phyloP scores from a whole-genome alignment of 2,113 vertebrate genomes.

The Dasyurus viverrinus region DNA sequence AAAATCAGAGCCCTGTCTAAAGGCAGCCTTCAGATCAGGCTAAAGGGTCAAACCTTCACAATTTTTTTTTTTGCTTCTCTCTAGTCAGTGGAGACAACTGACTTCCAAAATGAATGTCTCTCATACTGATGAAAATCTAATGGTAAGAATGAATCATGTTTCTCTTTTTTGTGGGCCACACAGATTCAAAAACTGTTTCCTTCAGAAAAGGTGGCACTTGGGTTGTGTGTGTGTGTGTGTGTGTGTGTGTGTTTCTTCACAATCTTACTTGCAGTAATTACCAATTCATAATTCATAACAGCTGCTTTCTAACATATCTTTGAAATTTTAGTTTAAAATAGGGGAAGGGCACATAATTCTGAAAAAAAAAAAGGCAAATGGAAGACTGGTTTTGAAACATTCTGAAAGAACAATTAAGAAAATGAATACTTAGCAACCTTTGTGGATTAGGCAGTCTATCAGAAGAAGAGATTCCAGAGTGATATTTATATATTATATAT shows the following conservation, averaged over 20 bases:
- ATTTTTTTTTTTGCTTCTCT: not conserved
- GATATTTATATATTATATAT: not conserved
- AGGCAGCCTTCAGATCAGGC: not conserved
- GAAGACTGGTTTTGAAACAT: slow-evolving; percentile 5
- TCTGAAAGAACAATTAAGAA: not conserved
- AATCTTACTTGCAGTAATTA: slow-evolving; percentile 14
- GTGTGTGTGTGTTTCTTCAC: slow-evolving; percentile 25
- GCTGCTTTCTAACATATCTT: slow-evolving; percentile 19
- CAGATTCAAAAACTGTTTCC: slow-evolving; percentile 18
- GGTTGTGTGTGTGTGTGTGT: not conserved
- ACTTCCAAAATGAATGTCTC: slow-evolving; percentile 38
- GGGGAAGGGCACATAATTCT: not conserved
- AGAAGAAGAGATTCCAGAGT: not conserved
- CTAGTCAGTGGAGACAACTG: not conserved
- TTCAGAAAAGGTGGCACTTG: not conserved
- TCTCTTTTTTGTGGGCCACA: not conserved
- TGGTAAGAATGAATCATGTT: not conserved
- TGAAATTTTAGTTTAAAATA: slow-evolving; percentile 4
- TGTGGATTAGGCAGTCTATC: not conserved
- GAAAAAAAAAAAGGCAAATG: not conserved
- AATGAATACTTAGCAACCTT: not conserved
- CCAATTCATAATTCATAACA: slow-evolving; percentile 33
- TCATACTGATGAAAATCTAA: slow-evolving; percentile 1
- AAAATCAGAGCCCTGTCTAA: slow-evolving; percentile 11
- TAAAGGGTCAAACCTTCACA: not conserved